A percentile compares a stretch with the other conserved stretches of the same genome.
These are phyloP conservation scores for Riptortus pedestris DNA, from an alignment of 1,140 invertebrate species.

Conservation along the genomic window DNA sequence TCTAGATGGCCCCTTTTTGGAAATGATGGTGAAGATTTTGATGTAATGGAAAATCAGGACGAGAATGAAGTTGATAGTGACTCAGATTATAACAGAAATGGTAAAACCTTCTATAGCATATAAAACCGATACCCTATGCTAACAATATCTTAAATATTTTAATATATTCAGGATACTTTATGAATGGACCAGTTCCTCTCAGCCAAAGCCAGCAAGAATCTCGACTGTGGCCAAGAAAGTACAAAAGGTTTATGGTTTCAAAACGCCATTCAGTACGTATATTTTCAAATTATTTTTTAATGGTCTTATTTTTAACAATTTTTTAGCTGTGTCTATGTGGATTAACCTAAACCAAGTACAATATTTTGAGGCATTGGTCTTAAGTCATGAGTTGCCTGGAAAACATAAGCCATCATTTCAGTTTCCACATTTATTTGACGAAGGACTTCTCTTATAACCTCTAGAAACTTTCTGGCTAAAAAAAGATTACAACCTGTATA, in stretches of 20 bases:
- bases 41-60: background rate
- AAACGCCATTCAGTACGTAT: conserved; percentile 20
- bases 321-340: too few relatives aligned
- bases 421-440: too few relatives aligned
- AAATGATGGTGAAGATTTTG: conserved; percentile 10
- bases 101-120: background rate
- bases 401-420: too few relatives aligned
- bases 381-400: too few relatives aligned
- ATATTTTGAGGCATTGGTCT: too few relatives aligned
- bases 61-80: conserved; percentile 17
- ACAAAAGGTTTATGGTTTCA: conserved; percentile 23
- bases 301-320: too few relatives aligned
- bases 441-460: too few relatives aligned
- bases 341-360: too few relatives aligned
- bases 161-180: conserved; percentile 7
- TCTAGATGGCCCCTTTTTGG: conserved; percentile 1
- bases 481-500: too few relatives aligned
- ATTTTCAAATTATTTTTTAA: background rate
- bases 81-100: conserved; percentile 2
- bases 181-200: conserved; percentile 10
- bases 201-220: background rate
- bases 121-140: too few relatives aligned
- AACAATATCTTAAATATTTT: background rate
- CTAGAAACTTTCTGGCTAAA: too few relatives aligned
- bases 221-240: conserved; percentile 6